Evolutionary conservation across 37 sponge, comb jelly and placozoan genomes (phyloP), one percentile per base, ranked within the genome.

Genomic region (Hormiphora californensis): DNA sequence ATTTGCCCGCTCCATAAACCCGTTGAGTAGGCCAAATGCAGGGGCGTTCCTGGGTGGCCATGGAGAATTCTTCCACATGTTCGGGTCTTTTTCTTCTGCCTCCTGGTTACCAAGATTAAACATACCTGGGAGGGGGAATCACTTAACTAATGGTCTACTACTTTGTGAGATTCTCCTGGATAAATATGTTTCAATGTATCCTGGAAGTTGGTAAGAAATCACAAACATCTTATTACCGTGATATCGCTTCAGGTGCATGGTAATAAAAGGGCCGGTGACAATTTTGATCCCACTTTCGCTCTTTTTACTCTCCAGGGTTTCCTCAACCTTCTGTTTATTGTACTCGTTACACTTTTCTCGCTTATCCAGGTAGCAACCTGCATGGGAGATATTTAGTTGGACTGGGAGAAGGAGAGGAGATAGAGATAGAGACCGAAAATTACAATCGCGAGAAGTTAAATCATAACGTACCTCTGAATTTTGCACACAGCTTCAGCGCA

Each of bases 1-100:
- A 86, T 95, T 93, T 59, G 91, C 93, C 8, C 96, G 86, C 67
- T 95, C 96, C 92, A 93, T 93, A 55, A 93, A 89, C 0, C 87
- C 67, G 62, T 93, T 95, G 32, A 95, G 88, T 0, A 65, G 32
- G 12, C 61, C 25, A 54, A 95, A 95, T 0, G 91, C 89, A 19
- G 89, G 87, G 30, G 90, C 65, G 54, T 90, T 95, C 46, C 96
- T 86, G 0, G 89, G 81, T 0, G 96, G 96, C 96, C 96, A 95
- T 1, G 88, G 59, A 31, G 87, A 88, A 25, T 67, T 33, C n/a
- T 8, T 32, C 73, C 85, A 88, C 39, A 32, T 86, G 39, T 86
- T 49, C 33, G 81, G 81, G 44, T 73, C 81, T 2, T 43, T 33
- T 30, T 73, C 81, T 33, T 37, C 36, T 25, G 81, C 22, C 4